Evolutionary conservation across 2,113 vertebrate genomes (phyloP), one percentile per base, ranked within the genome.

Genomic region (Burhinus bistriatus): DNA sequence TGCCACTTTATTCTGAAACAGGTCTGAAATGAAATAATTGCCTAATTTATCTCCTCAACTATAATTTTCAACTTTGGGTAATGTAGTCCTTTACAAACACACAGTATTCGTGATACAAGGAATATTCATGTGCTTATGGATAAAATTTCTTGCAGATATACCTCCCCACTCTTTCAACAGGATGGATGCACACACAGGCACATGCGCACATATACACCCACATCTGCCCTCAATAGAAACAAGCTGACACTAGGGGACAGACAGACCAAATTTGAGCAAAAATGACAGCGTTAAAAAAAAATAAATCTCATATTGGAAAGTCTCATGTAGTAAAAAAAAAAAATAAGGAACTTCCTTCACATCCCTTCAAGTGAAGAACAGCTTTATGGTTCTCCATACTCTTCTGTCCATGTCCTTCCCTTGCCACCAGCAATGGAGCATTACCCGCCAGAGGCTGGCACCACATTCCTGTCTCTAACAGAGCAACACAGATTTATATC

Each of bases 151-250:
- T 58, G 20, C 27, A 73, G 42, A 29, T 30, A 5, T n/a, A 25
- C 32, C 42, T 66, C 15, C 23, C 40, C 2, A 2, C 9, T 54
- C 34, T 49, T 51, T 20, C 23, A 55, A 21, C 4, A 47, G 55
- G 38, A 62, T 11, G 20, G 51, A 47, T 34, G 12, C 7, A 62
- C 20, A 6, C 8, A n/a, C 4, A 59, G 22, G 52, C 42, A 66
- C 18, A 3, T 20, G 9, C 0, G 0, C 2, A 2, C 14, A 18
- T 27, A 27, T 1, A 72, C 8, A 25, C 8, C 9, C 13, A 21
- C 55, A 12, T 1, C 3, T 1, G 7, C 2, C 15, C 9, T 6
- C 25, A 21, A 22, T 1, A 62, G 30, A 94, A 91, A 70, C 22
- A 51, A 83, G 49, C 18, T 55, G 29, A 57, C 15, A 42, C 12